Evolutionary conservation across 2,113 vertebrate genomes (phyloP).

Genomic region (Oryzias javanicus): DNA sequence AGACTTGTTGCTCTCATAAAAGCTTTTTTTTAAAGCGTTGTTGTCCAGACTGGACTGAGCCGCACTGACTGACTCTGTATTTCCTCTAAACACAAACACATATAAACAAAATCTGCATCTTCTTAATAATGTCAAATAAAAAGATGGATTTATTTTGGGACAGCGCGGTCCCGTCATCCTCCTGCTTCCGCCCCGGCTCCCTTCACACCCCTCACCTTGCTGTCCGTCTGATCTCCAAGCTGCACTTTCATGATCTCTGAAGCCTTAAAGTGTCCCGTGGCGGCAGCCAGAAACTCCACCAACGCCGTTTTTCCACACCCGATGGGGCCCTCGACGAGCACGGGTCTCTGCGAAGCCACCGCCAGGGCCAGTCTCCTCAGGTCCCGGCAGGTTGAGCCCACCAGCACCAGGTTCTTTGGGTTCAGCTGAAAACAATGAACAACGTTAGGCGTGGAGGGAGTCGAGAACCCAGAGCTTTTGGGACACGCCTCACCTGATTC

Average conservation of each 20-base stretch:
- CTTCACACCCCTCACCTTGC: conserved; percentile 83
- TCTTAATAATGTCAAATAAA: too few relatives aligned
- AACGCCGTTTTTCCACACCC: conserved; percentile 95
- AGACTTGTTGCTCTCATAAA: too few relatives aligned
- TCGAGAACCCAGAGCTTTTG: not conserved
- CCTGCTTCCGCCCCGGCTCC: too few relatives aligned
- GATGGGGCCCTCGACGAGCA: conserved; percentile 94
- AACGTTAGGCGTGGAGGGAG: not conserved
- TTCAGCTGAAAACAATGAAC: conserved; percentile 35
- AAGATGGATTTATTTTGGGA: too few relatives aligned
- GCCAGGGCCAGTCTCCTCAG: conserved; percentile 90
- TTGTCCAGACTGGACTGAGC: too few relatives aligned
- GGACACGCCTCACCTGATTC: conserved; percentile 73
- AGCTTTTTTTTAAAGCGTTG: too few relatives aligned
- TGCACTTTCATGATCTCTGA: conserved; percentile 93
- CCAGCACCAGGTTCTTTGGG: conserved; percentile 80
- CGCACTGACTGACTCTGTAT: too few relatives aligned
- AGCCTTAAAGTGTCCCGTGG: conserved; percentile 86
- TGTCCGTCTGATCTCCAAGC: conserved; percentile 97
- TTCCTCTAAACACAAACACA: too few relatives aligned
- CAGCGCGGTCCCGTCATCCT: too few relatives aligned
- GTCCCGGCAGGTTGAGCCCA: conserved; percentile 86
- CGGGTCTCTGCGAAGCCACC: conserved; percentile 86
- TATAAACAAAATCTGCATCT: too few relatives aligned
- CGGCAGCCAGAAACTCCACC: conserved; percentile 85